Conservation (phyloP, 2,797 vertebrate genomes). For the Amniataba percoides region DNA sequence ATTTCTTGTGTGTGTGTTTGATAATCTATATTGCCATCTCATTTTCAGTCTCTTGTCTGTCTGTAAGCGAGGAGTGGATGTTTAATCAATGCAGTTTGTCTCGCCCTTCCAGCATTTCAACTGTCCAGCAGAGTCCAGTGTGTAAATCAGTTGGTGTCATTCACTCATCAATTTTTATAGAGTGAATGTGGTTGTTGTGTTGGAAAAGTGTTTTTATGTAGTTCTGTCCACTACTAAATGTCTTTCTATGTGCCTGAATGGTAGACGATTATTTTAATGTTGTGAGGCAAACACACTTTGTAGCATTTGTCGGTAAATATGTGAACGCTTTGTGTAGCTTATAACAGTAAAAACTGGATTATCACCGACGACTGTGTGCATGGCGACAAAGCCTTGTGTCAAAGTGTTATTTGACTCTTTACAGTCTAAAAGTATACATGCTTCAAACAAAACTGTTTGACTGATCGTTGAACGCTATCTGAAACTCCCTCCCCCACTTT, state of each 20-base stretch:
- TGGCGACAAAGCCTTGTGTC: neutral
- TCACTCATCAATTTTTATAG: neutral
- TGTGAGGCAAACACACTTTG: too few relatives aligned
- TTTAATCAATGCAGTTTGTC: neutral
- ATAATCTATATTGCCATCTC: neutral
- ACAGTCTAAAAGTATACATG: neutral
- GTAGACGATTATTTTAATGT: neutral
- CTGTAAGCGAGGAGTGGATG: neutral
- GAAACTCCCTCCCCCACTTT: constrained; percentile 2
- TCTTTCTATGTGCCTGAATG: neutral
- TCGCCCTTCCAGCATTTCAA: neutral
- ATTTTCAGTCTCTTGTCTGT: neutral
- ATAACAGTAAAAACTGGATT: neutral
- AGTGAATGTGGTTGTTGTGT: neutral
- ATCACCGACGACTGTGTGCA: neutral
- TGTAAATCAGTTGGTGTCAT: neutral
- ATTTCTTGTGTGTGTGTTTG: neutral
- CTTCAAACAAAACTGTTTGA: neutral
- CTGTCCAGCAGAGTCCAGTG: neutral
- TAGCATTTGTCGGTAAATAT: neutral
- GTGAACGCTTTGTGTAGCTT: neutral
- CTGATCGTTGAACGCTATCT: constrained; percentile 9
- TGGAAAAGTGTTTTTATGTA: neutral
- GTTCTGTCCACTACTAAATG: neutral
- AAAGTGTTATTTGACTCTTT: neutral